Base-by-base conservation (phyloP, 2,113 vertebrate genomes). In the Daubentonia madagascariensis region DNA sequence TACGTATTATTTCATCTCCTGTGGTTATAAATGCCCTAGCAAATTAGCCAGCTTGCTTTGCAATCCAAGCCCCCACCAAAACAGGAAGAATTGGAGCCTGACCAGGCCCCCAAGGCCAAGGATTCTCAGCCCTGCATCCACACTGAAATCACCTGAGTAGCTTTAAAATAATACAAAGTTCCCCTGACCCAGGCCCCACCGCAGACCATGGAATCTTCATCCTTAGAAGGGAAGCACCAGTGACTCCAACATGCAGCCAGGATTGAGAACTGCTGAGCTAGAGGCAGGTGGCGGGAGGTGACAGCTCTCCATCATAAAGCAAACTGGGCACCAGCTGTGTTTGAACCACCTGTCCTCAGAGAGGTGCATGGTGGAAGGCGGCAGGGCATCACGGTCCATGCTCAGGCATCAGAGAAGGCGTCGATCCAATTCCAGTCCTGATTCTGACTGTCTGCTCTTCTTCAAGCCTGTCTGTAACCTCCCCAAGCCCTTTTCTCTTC, bases 301-400 rank as follows among this genome's bases (percentile, higher is more conserved):
- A 12, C 25, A 17, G 32, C 73, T 8, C 3, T 6, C 72, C 40
- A 23, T 45, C 65, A 25, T 1, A 10, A 61, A 40, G 61, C 52
- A 25, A 30, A 43, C 43, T 3, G 32, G 87, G 84, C 23, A 52
- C 30, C 6, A 28, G 12, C 50, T 12, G 61, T 5, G 7, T 57
- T 20, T 30, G 45, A 65, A 10, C 30, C 52, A 25, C 28, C 32
- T n/a, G 25, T 40, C 48, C 73, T 80, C 32, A 20, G 0, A 30
- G 25, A 30, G 61, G 54, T 7, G 79, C 67, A 17, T 6, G 1
- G 6, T 28, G 76, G 28, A 63, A 37, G 35, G 61, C 43, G 5
- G 8, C 50, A 1, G 18, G 8, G 17, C 16, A 0, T n/a, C 8
- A 0, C 1, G 16, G 3, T 11, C 40, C 23, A 3, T 13, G 22